Conservation (phyloP, 2,797 vertebrate genomes). For the Muscicapa striata region DNA sequence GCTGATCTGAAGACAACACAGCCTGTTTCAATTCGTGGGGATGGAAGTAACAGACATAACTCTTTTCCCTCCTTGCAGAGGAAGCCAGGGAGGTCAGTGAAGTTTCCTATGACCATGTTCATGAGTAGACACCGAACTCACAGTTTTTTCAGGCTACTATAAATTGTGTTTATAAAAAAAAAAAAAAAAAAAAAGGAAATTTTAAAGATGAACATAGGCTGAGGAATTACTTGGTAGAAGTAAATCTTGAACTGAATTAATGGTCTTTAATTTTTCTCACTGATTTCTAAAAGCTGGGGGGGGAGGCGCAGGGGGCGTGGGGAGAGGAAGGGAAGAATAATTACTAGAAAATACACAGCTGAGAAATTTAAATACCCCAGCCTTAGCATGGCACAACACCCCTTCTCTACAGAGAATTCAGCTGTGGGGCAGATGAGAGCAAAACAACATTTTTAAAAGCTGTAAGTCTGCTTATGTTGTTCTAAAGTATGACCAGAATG, state of each 20-base stretch:
- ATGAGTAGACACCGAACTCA: neutral
- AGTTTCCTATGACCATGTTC: neutral
- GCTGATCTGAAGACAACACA: neutral
- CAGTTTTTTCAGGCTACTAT: neutral
- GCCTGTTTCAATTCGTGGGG: neutral
- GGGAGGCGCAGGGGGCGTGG: fast-evolving
- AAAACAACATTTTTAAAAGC: conserved; percentile 4
- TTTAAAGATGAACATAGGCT: neutral
- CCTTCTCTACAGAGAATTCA: neutral
- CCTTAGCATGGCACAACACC: neutral
- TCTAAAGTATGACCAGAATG: conserved; percentile 41
- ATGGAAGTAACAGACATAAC: neutral
- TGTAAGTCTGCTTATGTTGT: neutral
- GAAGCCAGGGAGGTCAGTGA: neutral
- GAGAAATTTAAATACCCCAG: neutral
- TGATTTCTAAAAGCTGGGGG: neutral
- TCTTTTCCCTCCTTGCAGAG: neutral
- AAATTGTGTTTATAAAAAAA: neutral
- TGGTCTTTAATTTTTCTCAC: neutral
- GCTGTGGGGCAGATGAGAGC: conserved; percentile 22
- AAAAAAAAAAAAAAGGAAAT: neutral
- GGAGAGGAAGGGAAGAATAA: neutral
- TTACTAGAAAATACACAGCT: neutral
- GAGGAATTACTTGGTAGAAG: neutral
- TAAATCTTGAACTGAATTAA: neutral